These are phyloP conservation scores for Gerris buenoi DNA, from an alignment of 1,140 invertebrate species.

Conservation along the genomic window DNA sequence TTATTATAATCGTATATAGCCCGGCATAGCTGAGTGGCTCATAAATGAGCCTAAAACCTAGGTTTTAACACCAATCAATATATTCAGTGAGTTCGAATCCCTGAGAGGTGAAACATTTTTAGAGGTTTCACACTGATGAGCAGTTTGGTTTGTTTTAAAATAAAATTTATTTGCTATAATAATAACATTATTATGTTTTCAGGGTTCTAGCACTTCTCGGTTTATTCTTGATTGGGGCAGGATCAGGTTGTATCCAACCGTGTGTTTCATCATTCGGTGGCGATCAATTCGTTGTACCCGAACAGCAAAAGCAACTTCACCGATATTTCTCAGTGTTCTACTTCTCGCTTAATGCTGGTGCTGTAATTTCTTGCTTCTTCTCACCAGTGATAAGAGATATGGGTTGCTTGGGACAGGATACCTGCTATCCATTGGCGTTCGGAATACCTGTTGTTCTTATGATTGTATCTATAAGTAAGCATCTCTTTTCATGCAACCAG, in stretches of 20 bases:
- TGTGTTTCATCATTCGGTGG: constrained; percentile 94
- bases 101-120: background rate
- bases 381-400: constrained; percentile 74
- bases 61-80: background rate
- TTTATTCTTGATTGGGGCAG: constrained; percentile 66
- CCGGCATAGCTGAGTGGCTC: background rate
- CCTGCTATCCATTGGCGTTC: constrained; percentile 84
- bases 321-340: constrained; percentile 89
- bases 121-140: background rate
- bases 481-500: constrained; percentile 11
- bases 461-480: constrained; percentile 60
- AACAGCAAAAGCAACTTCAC: constrained; percentile 55
- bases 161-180: background rate
- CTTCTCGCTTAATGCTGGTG: constrained; percentile 84
- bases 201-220: constrained; percentile 62
- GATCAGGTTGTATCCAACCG: constrained; percentile 93
- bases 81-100: background rate
- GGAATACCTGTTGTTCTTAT: constrained; percentile 77
- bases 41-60: no score
- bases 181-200: background rate
- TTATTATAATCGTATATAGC: background rate
- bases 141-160: no score
- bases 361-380: constrained; percentile 73
- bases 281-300: constrained; percentile 78
- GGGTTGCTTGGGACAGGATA: constrained; percentile 59